Evolutionary conservation across 2,888 invertebrate species (phyloP).

Genomic region (Agriopis marginaria): DNA sequence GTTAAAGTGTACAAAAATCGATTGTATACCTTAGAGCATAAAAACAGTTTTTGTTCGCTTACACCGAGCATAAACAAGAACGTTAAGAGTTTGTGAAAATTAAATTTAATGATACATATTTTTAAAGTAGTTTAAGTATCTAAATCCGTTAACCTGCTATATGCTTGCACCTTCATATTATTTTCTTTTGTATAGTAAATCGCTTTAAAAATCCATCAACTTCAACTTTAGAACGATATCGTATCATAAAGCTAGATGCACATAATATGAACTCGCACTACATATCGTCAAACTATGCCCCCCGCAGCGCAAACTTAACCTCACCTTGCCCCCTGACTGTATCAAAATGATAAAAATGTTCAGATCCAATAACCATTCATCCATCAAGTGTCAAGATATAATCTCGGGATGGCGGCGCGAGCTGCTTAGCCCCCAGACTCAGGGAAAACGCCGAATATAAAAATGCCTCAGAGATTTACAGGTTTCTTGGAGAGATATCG

Average conservation of each 20-base stretch:
- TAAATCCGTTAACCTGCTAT: too few species aligned
- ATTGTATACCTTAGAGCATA: too few species aligned
- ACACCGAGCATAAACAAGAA: too few species aligned
- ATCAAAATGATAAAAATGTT: constrained; percentile 88
- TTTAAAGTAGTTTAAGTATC: too few species aligned
- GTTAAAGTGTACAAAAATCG: too few species aligned
- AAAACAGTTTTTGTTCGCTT: too few species aligned
- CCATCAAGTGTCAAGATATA: constrained; percentile 91
- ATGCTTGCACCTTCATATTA: background rate
- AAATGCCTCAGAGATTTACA: constrained; percentile 85
- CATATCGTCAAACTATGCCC: constrained; percentile 59
- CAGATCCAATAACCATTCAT: constrained; percentile 93
- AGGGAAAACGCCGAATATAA: constrained; percentile 80
- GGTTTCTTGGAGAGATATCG: constrained; percentile 77
- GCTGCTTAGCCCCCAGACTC: constrained; percentile 79
- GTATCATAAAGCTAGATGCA: constrained; percentile 38
- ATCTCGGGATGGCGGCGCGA: constrained; percentile 86
- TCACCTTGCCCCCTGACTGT: constrained; percentile 80
- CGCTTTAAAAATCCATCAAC: constrained; percentile 40
- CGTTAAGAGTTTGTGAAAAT: too few species aligned
- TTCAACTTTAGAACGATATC: constrained; percentile 35
- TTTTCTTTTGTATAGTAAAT: background rate
- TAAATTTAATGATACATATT: too few species aligned
- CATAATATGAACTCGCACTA: constrained; percentile 45
- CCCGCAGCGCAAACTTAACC: constrained; percentile 59